Base-by-base conservation (phyloP, 2,113 vertebrate species). In the Archocentrus centrarchus region DNA sequence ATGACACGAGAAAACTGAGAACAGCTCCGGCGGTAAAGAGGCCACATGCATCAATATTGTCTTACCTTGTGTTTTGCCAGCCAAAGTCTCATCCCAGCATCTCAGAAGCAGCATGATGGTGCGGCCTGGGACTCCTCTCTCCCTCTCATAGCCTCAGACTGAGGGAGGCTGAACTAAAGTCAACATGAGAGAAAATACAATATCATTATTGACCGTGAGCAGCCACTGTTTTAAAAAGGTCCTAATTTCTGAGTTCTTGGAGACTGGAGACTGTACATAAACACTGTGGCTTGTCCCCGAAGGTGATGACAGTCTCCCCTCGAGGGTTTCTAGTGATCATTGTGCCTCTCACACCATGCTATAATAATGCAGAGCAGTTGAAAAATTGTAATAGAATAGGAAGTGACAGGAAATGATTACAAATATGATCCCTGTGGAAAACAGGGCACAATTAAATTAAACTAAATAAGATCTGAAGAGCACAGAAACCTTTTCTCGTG, bases 51-150 rank as follows among this genome's bases (percentile, higher is more conserved):
- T 82, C 79, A 15, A 24, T 22, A 14, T 41, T 13, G 82, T 90
- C 95, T 90, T 93, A 96, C 96, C 95, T 95, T 91, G 93, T 93
- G 93, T 95, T 93, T 90, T 88, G 92, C 92, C 93, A 94, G 94
- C 94, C 94, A 89, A 90, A 93, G 91, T 94, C 92, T 96, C 94
- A 95, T 95, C 94, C 93, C 93, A 89, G 90, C 90, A 82, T 95
- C 94, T 96, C 96, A 96, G 95, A 94, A 94, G 93, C 92, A 94
- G 94, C 96, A 96, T 96, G 96, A 93, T 96, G 95, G 93, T 94
- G 92, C 89, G 75, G 92, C 91, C 94, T 94, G 95, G 92, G 90
- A 86, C 90, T 93, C 91, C 91, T 91, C 95, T 95, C 95, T 92
- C 90, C 94, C 95, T 95, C 91, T 96, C 96, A 96, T 96, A 95